Conservation (phyloP, 2,797 vertebrate genomes). For the Microhierax caerulescens region DNA sequence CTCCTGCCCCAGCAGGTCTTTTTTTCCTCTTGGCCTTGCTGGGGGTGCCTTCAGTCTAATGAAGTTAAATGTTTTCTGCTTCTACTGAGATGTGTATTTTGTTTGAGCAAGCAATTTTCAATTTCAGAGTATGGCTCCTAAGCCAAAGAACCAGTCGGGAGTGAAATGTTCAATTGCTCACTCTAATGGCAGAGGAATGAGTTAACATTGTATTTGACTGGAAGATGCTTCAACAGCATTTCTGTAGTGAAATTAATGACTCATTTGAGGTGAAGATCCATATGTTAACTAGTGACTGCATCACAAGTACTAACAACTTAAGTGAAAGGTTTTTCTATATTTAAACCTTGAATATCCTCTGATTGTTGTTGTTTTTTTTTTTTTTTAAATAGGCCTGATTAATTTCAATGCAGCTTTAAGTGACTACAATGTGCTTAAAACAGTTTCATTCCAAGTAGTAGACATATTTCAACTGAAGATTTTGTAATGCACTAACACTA, state of each 20-base stretch:
- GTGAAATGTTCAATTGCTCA: constrained; percentile 57
- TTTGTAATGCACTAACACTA: not conserved
- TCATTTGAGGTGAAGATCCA: constrained; percentile 62
- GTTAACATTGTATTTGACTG: constrained; percentile 66
- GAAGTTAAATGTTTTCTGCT: constrained; percentile 9
- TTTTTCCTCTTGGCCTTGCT: not conserved
- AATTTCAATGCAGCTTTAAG: not conserved
- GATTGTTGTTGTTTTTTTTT: not conserved
- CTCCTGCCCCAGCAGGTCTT: not conserved
- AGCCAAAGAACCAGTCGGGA: constrained; percentile 25
- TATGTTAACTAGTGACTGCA: constrained; percentile 48
- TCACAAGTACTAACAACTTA: constrained; percentile 50
- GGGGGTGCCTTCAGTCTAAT: not conserved
- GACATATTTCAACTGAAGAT: not conserved
- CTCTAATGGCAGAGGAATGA: constrained; percentile 38
- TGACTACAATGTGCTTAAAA: not conserved
- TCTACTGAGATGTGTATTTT: not conserved
- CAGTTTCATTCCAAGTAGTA: not conserved
- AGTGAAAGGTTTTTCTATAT: constrained; percentile 21
- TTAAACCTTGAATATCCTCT: not conserved
- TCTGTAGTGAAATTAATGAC: constrained; percentile 61
- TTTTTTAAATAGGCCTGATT: not conserved
- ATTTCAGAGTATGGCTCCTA: constrained; percentile 13
- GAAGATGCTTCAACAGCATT: constrained; percentile 62
- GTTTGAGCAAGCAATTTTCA: constrained; percentile 37